A percentile compares a stretch with the other conserved stretches of the same genome.
These are phyloP conservation scores for Notolepis coatsorum DNA, from an alignment of 2,797 vertebrate species.

Conservation along the genomic window DNA sequence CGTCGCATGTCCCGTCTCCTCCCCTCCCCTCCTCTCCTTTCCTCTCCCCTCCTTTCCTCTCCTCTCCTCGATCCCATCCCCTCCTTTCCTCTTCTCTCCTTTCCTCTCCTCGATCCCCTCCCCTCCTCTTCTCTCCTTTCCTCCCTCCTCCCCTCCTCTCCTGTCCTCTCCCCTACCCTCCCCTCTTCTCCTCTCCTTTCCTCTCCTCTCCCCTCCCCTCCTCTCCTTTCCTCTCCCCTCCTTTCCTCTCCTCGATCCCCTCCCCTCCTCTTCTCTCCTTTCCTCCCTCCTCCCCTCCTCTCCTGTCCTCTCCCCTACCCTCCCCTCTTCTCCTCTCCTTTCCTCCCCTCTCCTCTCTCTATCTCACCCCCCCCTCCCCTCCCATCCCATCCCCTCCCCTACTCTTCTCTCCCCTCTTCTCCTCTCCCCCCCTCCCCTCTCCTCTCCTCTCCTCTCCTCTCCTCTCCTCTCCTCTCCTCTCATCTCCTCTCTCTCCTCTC, in stretches of 20 bases:
- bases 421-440: slow-evolving; percentile 40
- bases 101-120: too few species aligned
- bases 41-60: slow-evolving; percentile 10
- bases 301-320: too few species aligned
- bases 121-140: neutral
- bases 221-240: slow-evolving; percentile 1
- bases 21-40: slow-evolving; percentile 49
- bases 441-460: neutral
- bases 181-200: neutral
- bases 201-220: neutral
- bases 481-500: neutral
- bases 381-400: slow-evolving; percentile 24
- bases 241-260: too few species aligned
- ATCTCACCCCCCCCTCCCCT: slow-evolving; percentile 12
- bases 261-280: neutral
- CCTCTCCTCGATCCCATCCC: neutral
- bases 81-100: too few species aligned
- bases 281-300: slow-evolving; percentile 71
- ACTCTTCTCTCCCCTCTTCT: slow-evolving; percentile 53
- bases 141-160: neutral
- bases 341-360: slow-evolving; percentile 17
- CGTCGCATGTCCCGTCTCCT: slow-evolving; percentile 48
- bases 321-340: slow-evolving; percentile 6
- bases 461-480: neutral
- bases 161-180: too few species aligned